phyloP scores from a whole-genome alignment of 2,888 invertebrate species.

The Pocota personata region DNA sequence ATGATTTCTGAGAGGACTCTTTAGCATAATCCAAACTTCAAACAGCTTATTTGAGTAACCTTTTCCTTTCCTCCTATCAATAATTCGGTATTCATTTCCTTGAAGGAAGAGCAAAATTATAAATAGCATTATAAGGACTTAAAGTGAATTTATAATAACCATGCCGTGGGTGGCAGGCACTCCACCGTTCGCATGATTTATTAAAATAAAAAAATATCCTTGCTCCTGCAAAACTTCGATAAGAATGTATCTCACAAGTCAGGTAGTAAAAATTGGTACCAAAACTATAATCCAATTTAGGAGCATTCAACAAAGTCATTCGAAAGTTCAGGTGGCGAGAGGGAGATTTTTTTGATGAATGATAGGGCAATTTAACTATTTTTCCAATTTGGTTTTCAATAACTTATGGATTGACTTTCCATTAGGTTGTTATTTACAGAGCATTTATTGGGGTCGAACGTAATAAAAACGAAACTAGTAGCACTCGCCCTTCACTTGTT shows the following conservation, averaged over 20 bases:
- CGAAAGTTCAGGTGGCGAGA: too few relatives aligned
- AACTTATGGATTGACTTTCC: not conserved
- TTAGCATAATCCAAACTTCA: not conserved
- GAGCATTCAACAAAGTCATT: not conserved
- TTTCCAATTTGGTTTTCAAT: not conserved
- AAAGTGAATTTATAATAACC: not conserved
- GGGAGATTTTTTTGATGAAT: not conserved
- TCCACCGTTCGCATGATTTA: not conserved
- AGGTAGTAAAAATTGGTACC: not conserved
- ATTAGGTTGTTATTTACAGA: not conserved
- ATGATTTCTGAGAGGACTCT: not conserved
- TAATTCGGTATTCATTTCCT: not conserved
- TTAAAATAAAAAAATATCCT: too few relatives aligned
- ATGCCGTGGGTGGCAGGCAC: not conserved
- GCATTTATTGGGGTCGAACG: not conserved
- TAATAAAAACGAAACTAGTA: not conserved
- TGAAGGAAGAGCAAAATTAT: not conserved
- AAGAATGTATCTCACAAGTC: not conserved
- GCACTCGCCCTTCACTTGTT: not conserved
- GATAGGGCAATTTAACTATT: constrained; percentile 3
- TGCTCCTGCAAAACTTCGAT: not conserved
- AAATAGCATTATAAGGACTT: not conserved
- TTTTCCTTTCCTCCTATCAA: not conserved
- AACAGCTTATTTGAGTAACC: not conserved
- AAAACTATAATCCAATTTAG: constrained; percentile 7